Evolutionary conservation across 2,888 invertebrate genomes (phyloP).

Genomic region (Eilema depressum): DNA sequence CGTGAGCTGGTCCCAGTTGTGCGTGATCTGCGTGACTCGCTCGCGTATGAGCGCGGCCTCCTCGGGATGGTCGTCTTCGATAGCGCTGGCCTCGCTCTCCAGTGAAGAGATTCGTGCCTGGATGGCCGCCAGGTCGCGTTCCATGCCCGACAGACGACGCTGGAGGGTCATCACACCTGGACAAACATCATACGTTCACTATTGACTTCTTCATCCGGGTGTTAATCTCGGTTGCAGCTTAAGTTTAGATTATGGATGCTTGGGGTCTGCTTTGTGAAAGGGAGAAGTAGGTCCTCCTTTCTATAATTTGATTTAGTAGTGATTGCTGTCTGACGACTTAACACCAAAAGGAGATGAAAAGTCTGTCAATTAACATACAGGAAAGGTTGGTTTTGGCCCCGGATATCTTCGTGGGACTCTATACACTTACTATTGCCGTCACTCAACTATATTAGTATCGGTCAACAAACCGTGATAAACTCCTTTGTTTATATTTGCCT

Average conservation of each 20-base stretch:
- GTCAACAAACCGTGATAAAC: too few species aligned
- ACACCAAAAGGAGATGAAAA: too few species aligned
- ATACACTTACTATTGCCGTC: too few species aligned
- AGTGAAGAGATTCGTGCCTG: constrained; percentile 98
- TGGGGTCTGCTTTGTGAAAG: background rate
- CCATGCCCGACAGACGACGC: constrained; percentile 98
- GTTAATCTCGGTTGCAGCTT: background rate
- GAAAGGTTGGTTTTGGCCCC: too few species aligned
- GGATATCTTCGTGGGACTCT: too few species aligned
- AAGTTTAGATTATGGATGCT: background rate
- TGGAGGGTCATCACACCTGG: constrained; percentile 98
- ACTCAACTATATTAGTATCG: too few species aligned
- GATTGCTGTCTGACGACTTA: too few species aligned
- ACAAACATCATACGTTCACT: background rate
- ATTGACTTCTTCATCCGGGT: background rate
- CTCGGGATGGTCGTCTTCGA: constrained; percentile 97
- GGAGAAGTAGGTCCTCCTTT: background rate
- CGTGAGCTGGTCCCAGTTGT: constrained; percentile 98
- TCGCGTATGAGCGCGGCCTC: constrained; percentile 96
- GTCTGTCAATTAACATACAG: too few species aligned
- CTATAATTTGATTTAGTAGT: background rate
- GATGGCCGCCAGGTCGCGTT: constrained; percentile 99
- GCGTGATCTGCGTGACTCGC: constrained; percentile 95
- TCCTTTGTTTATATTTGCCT: background rate
- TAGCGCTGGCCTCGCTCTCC: constrained; percentile 96